phyloP scores from a whole-genome alignment of 2,888 invertebrate species.

The Penaeus monodon region DNA sequence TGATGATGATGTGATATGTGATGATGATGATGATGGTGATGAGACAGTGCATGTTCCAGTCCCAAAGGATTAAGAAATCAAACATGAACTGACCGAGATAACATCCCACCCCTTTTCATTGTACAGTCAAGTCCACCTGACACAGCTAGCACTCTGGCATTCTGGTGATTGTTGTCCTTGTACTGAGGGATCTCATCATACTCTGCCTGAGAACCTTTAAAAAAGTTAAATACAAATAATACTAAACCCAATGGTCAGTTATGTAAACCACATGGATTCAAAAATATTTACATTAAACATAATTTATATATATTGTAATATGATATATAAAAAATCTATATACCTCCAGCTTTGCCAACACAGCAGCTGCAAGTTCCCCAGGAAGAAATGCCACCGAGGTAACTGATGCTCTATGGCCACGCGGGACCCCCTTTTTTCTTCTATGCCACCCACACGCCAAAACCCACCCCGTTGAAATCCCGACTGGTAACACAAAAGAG shows the following conservation, averaged over 20 bases:
- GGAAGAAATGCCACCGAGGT: conserved; percentile 40
- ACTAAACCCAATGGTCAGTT: background rate
- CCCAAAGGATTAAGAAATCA: background rate
- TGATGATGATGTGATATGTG: too few relatives aligned
- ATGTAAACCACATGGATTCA: too few relatives aligned
- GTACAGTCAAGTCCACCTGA: conserved; percentile 45
- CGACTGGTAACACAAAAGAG: conserved; percentile 14
- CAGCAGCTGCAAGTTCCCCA: conserved; percentile 1
- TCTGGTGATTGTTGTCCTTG: conserved; percentile 2
- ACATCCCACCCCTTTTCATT: conserved; percentile 43
- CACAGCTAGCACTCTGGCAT: conserved; percentile 26
- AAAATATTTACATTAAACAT: too few relatives aligned
- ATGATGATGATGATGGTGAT: too few relatives aligned
- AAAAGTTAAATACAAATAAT: background rate
- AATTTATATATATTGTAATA: background rate
- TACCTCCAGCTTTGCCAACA: conserved; percentile 43
- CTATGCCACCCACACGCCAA: conserved; percentile 29
- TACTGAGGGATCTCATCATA: background rate
- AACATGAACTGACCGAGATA: conserved; percentile 28
- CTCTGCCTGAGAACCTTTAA: conserved; percentile 2
- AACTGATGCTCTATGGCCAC: conserved; percentile 47
- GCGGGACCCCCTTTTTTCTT: conserved; percentile 40
- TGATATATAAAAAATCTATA: background rate
- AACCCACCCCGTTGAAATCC: conserved; percentile 44
- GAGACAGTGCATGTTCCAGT: too few relatives aligned